Base-by-base conservation (phyloP, 2,888 invertebrate species). In the Cryptus viduatorius region DNA sequence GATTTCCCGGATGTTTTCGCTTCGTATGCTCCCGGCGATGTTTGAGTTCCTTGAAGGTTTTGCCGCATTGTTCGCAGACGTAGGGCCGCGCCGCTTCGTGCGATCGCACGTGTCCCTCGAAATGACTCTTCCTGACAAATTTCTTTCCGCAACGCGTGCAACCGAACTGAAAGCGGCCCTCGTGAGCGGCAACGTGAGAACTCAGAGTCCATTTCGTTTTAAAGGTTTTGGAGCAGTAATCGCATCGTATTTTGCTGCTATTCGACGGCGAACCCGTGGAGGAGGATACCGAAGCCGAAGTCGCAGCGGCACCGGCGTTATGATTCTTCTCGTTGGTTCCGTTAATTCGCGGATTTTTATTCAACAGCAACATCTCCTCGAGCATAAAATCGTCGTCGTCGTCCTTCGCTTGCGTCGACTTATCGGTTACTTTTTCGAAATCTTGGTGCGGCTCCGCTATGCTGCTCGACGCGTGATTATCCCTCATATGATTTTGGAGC, bases 111-210 rank as follows among this genome's bases (percentile, higher is more conserved):
- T 94, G 94, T 0, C 94, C 92, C 75, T 94, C 93, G 69, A 93
- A 94, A 69, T 94, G 94, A 29, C 93, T 94, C 79, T 94, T 94
- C 1, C 94, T 87, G 0, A 94, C 93, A 69, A 94, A 94, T 80
- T 92, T 92, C 68, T 94, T 94, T 16, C 93, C 93, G 80, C 94
- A 94, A 37, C 92, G 92, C 24, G 91, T 90, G 86, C 94, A 94
- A 12, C 92, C 92, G 65, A 93, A 94, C 65, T 93, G 93, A 72
- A 91, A 93, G 7, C 93, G 91, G 8, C 94, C 94, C 56, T 93
- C 93, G 84, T 94, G 94, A 0, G 93, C 93, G 0, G 93, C 93
- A 0, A 94, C 92, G 76, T 94, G 94, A 1, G 92, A 93, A 79
- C 91, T 93, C 16, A 93, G 82, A 0, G 93, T 93, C 93, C 93